phyloP scores from a whole-genome alignment of 2,888 invertebrate genomes.

The Lissocephala sabroskyi region DNA sequence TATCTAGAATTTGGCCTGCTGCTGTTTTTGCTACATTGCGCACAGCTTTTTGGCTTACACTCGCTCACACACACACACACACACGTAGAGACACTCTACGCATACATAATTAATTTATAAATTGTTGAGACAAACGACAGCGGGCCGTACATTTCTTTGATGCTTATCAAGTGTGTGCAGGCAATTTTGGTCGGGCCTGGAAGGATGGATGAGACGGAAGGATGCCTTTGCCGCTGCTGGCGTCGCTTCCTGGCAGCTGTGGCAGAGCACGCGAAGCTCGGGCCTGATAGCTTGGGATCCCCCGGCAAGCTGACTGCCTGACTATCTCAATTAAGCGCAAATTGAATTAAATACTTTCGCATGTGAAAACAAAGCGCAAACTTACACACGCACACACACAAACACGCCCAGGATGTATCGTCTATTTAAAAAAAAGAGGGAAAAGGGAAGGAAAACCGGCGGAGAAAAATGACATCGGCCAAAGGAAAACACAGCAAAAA shows the following conservation, averaged over 20 bases:
- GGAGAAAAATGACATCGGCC: background rate
- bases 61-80: slow-evolving; percentile 22
- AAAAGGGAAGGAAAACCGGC: background rate
- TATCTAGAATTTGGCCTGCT: no score
- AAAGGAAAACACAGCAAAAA: background rate
- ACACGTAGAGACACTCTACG: slow-evolving; percentile 10
- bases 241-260: no score
- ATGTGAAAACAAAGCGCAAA: slow-evolving; percentile 29
- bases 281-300: no score
- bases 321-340: slow-evolving; percentile 42
- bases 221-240: slow-evolving; percentile 18
- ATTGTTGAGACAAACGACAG: slow-evolving; percentile 39
- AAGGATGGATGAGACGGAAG: background rate
- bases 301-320: no score
- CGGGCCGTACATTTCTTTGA: slow-evolving; percentile 35
- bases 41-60: slow-evolving; percentile 11
- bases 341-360: slow-evolving; percentile 45
- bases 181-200: background rate
- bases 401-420: slow-evolving; percentile 11
- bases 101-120: slow-evolving; percentile 52
- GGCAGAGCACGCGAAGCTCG: no score
- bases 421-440: slow-evolving; percentile 10
- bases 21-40: no score
- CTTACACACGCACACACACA: background rate
- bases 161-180: slow-evolving; percentile 32